Percentiles rank a stretch among this genome's conserved stretches.
phyloP scores from a whole-genome alignment of 2,113 vertebrate species.

The Chinchilla lanigera region DNA sequence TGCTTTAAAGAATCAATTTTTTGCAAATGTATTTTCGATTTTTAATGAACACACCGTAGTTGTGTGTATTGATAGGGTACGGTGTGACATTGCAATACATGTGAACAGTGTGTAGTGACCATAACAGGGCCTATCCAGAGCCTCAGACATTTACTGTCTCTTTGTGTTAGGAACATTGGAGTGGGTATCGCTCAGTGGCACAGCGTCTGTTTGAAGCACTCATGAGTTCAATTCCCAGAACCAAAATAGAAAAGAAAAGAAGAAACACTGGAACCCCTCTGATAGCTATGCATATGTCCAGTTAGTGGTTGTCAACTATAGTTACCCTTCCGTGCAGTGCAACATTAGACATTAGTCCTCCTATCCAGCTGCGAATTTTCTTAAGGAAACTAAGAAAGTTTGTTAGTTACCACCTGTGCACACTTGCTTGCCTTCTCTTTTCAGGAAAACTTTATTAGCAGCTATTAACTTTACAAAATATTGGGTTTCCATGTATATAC shows the following conservation, averaged over 20 bases:
- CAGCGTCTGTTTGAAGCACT: too few relatives aligned
- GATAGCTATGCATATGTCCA: rapidly evolving
- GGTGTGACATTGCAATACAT: neutral
- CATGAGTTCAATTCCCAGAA: too few relatives aligned
- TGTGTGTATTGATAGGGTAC: neutral
- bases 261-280: neutral
- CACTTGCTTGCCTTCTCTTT: neutral
- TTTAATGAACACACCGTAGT: neutral
- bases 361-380: neutral
- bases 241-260: too few relatives aligned
- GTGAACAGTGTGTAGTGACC: neutral
- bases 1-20: neutral
- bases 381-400: rapidly evolving
- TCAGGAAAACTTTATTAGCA: too few relatives aligned
- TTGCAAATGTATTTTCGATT: neutral
- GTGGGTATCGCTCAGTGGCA: too few relatives aligned
- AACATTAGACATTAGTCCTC: too few relatives aligned
- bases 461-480: neutral
- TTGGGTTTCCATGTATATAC: neutral
- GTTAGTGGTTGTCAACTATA: neutral
- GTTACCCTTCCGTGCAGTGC: neutral
- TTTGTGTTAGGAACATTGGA: neutral
- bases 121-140: too few relatives aligned
- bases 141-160: neutral
- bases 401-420: too few relatives aligned